Base-by-base conservation (phyloP, 2,797 vertebrate genomes). In the Lacerta agilis region DNA sequence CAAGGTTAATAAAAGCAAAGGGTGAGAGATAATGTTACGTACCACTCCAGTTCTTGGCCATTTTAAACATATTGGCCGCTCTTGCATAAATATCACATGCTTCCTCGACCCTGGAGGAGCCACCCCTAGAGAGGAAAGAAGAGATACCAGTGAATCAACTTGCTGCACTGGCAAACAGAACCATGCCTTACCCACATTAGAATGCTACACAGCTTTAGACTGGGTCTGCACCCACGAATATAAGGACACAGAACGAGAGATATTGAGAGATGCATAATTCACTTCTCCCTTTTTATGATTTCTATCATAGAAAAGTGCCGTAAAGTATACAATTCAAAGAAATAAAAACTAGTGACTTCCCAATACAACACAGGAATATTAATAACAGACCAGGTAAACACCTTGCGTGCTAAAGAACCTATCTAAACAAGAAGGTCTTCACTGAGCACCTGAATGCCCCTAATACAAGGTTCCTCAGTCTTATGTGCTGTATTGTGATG, bases 21-120 rank as follows among this genome's bases (percentile, higher is more conserved):
- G 25, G 49, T 25, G 15, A 23, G 11, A 11, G 1, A 64, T 64
- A 18, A 75, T 45, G 33, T 0, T 76, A 96, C 97, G 33, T 96
- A 99, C 98, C 98, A 87, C 98, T 99, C 98, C 98, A 99, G 88
- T 99, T 99, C 92, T 99, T 99, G 93, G 98, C 98, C 98, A 99
- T 99, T 95, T 99, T 99, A 96, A 97, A 99, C 98, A 98, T 98
- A 94, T 99, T 99, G 29, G 98, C 98, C 0, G 98, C 98, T 79
- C 98, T 97, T 83, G 97, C 97, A 9, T 98, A 99, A 92, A 98
- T 96, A 83, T 99, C 98, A 15, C 98, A 99, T 10, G 98, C 98
- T 93, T 99, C 98, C 94, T 99, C 98, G 87, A 97, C 89, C 95
- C 98, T 98, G 76, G 98, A 98, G 13, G 98, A 98, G 64, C 98